These are phyloP conservation scores for Lasioglossum leucozonium DNA, from an alignment of 2,888 invertebrate species.

Conservation along the genomic window DNA sequence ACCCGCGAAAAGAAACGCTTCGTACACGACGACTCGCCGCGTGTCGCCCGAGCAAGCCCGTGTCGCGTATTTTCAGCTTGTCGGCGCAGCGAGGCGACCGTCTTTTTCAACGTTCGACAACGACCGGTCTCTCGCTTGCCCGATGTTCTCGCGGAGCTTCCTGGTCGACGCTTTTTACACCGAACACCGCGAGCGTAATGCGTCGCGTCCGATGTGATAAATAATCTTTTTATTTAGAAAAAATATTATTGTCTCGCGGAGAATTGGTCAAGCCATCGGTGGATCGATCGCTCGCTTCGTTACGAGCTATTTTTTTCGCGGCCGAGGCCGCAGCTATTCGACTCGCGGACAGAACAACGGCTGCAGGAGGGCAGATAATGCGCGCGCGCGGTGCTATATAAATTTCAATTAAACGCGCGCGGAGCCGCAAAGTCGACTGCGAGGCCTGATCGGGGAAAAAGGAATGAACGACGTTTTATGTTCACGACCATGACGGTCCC, in stretches of 20 bases:
- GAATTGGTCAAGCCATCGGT: background rate
- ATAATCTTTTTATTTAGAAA: no score
- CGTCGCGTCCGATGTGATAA: no score
- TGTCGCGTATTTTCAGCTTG: conserved; percentile 39
- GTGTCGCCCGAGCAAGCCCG: conserved; percentile 42
- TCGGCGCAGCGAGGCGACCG: conserved; percentile 23
- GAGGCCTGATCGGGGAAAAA: background rate
- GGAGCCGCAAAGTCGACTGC: background rate
- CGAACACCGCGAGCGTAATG: conserved; percentile 16
- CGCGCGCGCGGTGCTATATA: background rate
- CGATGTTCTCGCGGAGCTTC: conserved; percentile 13
- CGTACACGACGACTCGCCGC: conserved; percentile 12
- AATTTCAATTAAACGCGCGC: background rate
- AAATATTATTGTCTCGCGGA: no score
- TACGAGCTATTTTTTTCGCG: background rate
- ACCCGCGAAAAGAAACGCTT: background rate
- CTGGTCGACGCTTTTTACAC: conserved; percentile 35
- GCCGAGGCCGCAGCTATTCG: background rate
- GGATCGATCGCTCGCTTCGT: background rate
- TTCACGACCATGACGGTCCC: background rate
- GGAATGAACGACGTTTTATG: background rate
- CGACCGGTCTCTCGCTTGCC: conserved; percentile 19
- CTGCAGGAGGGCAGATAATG: no score
- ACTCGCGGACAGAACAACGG: background rate
- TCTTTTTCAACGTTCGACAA: conserved; percentile 38